A percentile compares a stretch with the other conserved stretches of the same genome.
Conservation (phyloP, 1,140 invertebrate species). For the Maniola jurtina region DNA sequence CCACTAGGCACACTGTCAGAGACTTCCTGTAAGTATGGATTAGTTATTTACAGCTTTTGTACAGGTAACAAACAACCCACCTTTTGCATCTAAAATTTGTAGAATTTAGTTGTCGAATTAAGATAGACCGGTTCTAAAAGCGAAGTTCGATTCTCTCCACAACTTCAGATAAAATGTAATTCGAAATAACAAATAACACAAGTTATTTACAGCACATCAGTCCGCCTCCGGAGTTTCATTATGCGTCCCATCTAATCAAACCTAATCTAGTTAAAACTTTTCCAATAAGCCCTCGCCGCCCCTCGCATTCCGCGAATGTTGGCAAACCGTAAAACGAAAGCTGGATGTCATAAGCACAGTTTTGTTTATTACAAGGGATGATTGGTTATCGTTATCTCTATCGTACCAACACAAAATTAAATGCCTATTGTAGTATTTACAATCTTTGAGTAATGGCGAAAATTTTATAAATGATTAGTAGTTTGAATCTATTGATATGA, state of each 20-base stretch:
- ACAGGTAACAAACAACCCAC: not conserved
- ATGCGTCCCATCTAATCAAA: slow-evolving; percentile 54
- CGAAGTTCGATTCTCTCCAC: not conserved
- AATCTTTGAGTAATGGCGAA: no score
- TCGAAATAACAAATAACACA: slow-evolving; percentile 27
- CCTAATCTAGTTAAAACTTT: slow-evolving; percentile 75
- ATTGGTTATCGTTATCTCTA: not conserved
- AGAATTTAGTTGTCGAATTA: no score
- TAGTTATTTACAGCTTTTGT: no score
- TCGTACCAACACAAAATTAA: not conserved
- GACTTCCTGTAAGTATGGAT: no score
- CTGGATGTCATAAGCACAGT: slow-evolving; percentile 31
- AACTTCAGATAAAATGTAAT: not conserved
- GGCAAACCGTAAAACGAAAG: slow-evolving; percentile 41
- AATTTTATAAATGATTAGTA: no score
- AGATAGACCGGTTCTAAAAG: no score
- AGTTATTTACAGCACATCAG: slow-evolving; percentile 25
- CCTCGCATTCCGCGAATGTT: slow-evolving; percentile 51
- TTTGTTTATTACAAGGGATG: slow-evolving; percentile 24
- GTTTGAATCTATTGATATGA: no score
- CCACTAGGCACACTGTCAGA: no score
- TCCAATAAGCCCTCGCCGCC: slow-evolving; percentile 69
- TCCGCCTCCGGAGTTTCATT: slow-evolving; percentile 30
- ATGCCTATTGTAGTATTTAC: not conserved
- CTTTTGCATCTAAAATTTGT: not conserved